These are phyloP conservation scores for Chaetodon trifasciatus DNA, from an alignment of 2,797 vertebrate species.

Conservation along the genomic window DNA sequence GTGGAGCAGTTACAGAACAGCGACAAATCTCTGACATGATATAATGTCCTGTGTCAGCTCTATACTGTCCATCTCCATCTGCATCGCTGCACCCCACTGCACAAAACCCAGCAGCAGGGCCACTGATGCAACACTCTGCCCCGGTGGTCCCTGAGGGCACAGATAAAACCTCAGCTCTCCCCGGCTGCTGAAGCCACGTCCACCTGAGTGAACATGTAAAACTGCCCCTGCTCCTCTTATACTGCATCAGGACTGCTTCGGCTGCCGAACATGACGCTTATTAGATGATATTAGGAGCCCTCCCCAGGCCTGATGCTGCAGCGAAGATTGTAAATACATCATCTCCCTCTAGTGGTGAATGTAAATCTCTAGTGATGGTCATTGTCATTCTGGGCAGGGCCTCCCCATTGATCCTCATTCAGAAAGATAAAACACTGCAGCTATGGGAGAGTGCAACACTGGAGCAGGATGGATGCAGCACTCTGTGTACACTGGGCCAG, in stretches of 20 bases:
- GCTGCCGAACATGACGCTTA: slow-evolving; percentile 28
- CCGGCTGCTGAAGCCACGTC: slow-evolving; percentile 40
- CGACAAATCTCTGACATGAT: slow-evolving; percentile 62
- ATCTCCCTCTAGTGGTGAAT: slow-evolving; percentile 74
- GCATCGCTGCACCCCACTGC: slow-evolving; percentile 73
- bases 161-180: slow-evolving; percentile 54
- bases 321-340: slow-evolving; percentile 28
- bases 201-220: slow-evolving; percentile 36
- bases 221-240: slow-evolving; percentile 31
- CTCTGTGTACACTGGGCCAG: slow-evolving; percentile 13
- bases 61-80: slow-evolving; percentile 67
- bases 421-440: slow-evolving; percentile 80
- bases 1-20: slow-evolving; percentile 51
- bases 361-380: slow-evolving; percentile 45
- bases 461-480: slow-evolving; percentile 51
- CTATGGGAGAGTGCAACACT: slow-evolving; percentile 59
- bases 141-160: slow-evolving; percentile 55
- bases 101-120: slow-evolving; percentile 55
- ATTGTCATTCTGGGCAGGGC: slow-evolving; percentile 78
- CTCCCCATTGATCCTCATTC: slow-evolving; percentile 82
- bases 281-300: slow-evolving; percentile 40
- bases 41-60: slow-evolving; percentile 71
- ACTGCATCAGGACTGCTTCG: slow-evolving; percentile 21
- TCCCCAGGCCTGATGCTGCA: slow-evolving; percentile 61
- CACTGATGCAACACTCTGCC: slow-evolving; percentile 61